Evolutionary conservation across 2,888 invertebrate species (phyloP).

Genomic region (Leptinotarsa peninsularis): DNA sequence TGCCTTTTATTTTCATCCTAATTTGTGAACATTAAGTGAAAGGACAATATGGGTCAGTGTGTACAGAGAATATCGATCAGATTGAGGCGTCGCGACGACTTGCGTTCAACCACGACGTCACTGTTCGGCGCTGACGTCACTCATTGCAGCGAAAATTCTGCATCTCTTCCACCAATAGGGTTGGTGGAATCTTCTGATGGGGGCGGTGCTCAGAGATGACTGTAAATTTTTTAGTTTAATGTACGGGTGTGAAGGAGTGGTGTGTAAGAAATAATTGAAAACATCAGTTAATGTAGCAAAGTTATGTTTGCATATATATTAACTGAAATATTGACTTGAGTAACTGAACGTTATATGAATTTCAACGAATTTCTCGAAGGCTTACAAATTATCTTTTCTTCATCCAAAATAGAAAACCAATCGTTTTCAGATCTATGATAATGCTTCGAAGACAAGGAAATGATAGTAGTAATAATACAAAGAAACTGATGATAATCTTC

Average conservation of each 20-base stretch:
- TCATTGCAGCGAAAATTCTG: slow-evolving; percentile 31
- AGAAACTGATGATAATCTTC: no score
- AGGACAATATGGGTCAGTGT: slow-evolving; percentile 63
- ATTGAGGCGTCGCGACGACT: slow-evolving; percentile 50
- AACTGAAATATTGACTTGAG: no score
- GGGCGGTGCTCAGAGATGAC: slow-evolving; percentile 28
- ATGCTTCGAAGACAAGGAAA: no score
- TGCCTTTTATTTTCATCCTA: slow-evolving; percentile 43
- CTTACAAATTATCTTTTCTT: no score
- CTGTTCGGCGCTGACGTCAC: slow-evolving; percentile 56
- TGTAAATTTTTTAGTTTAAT: slow-evolving; percentile 26
- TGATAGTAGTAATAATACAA: no score
- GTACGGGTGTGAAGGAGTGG: slow-evolving; percentile 11
- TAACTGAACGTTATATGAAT: no score
- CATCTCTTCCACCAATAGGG: slow-evolving; percentile 34
- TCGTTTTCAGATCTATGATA: no score
- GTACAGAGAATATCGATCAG: slow-evolving; percentile 57
- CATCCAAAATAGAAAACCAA: no score
- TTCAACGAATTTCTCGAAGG: no score
- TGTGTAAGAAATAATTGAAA: not conserved
- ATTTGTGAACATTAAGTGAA: slow-evolving; percentile 55
- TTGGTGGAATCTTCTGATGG: not conserved
- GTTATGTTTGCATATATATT: no score
- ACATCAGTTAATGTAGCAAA: no score
- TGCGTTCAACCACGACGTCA: slow-evolving; percentile 53